Evolutionary conservation across 2,888 invertebrate genomes (phyloP), one percentile per base, ranked within the genome.

Genomic region (Ditylenchus weischeri): DNA sequence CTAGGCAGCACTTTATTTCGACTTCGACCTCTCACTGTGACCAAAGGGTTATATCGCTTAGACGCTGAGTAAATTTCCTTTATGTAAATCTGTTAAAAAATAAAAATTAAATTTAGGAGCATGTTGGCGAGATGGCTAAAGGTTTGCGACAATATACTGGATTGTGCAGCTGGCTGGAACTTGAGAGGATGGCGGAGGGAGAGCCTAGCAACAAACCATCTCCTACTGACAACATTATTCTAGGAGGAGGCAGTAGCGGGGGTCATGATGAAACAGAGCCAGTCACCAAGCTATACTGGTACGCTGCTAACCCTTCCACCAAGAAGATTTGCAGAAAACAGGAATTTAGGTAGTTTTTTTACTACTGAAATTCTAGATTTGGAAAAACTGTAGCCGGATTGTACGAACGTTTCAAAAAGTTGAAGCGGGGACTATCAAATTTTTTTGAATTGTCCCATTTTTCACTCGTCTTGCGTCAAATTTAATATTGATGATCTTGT

Each of bases 281-380:
- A 36, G 66, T 75, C n/a, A 75, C 77, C 2, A 77, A 81, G 62
- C 71, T 79, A 57, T 75, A 72, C 57, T 81, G 79, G 78, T 83
- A 80, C 61, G 76, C 83, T 0, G 75, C 78, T 21, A 79, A 83
- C 66, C 80, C 79, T 19, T 69, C 67, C 13, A 78, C 77, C 0
- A 76, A 78, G 65, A 76, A 74, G 59, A 78, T 83, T 57, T 83
- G 83, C 67, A 74, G 73, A 63, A 80, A 77, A 58, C 76, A 79
- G 23, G 81, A 81, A 49, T 76, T 79, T 63, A 73, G 65, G 75
- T 76, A 51, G 62, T 5, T 50, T 5, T 29, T 29, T 29, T 5
- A 19, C 6, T 18, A 18, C 2, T 50, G 50, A 6, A 50, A 50
- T 50, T 2, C 50, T 29, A 29, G 5, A 29, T 29, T 29, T 29